Conservation (phyloP, 2,888 invertebrate species). For the Temnothorax unifasciatus region DNA sequence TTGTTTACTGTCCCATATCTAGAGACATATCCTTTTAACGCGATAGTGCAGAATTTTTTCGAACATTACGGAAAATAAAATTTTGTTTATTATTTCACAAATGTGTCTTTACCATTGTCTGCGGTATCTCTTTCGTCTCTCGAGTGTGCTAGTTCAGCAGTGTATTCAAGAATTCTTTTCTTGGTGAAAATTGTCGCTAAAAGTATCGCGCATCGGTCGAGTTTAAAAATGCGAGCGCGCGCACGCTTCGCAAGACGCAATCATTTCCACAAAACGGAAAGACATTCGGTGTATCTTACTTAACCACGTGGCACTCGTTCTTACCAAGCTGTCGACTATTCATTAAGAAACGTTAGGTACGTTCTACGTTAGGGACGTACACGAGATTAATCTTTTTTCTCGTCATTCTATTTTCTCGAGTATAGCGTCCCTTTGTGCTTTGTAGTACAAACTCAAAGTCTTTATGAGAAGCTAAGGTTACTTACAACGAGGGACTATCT, state of each 20-base stretch:
- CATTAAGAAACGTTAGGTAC: slow-evolving; percentile 38
- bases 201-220: background rate
- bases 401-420: slow-evolving; percentile 26
- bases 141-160: background rate
- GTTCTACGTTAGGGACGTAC: background rate
- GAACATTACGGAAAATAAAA: background rate
- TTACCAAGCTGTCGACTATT: slow-evolving; percentile 6
- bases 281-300: slow-evolving; percentile 25
- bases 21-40: background rate
- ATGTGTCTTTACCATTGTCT: background rate
- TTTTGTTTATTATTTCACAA: background rate
- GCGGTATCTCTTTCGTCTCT: background rate
- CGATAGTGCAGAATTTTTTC: background rate
- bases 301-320: slow-evolving; percentile 13
- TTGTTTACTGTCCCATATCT: background rate
- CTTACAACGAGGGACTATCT: background rate
- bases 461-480: slow-evolving; percentile 22
- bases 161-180: background rate
- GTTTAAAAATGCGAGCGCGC: background rate
- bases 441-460: slow-evolving; percentile 23
- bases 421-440: slow-evolving; percentile 30
- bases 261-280: background rate
- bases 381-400: slow-evolving; percentile 46
- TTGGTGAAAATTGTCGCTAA: background rate
- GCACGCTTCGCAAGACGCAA: background rate